Evolutionary conservation across 2,113 vertebrate genomes (phyloP).

Genomic region (Emydura subglobosa): DNA sequence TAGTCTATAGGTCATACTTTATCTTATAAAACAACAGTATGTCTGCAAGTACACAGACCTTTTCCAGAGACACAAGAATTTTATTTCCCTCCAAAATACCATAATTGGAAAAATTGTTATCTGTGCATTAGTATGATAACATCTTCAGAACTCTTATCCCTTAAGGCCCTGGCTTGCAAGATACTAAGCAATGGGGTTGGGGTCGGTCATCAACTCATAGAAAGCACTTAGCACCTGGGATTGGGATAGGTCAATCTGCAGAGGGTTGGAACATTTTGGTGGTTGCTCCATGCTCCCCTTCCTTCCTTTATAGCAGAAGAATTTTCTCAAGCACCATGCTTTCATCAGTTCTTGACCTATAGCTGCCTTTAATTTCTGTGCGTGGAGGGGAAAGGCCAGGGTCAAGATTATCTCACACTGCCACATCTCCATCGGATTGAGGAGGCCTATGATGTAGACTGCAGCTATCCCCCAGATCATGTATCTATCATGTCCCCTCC

Average conservation of each 20-base stretch:
- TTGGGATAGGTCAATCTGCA: background rate
- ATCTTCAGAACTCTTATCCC: background rate
- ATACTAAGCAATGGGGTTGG: background rate
- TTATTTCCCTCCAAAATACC: background rate
- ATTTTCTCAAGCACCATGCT: background rate
- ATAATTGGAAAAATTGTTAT: background rate
- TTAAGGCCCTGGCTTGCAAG: background rate
- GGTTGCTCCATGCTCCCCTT: background rate
- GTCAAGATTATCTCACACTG: background rate
- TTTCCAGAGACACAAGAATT: background rate
- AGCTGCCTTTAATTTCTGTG: background rate
- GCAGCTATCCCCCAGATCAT: background rate
- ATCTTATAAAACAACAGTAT: background rate
- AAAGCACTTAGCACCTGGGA: background rate
- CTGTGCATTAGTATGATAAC: background rate
- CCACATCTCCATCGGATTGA: background rate
- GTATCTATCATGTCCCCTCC: background rate
- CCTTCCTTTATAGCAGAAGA: background rate
- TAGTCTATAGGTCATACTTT: background rate
- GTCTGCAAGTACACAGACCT: background rate
- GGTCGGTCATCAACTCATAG: accelerated
- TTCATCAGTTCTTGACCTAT: background rate
- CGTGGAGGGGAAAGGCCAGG: background rate
- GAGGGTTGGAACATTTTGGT: background rate
- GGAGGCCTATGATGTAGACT: background rate